Evolutionary conservation across 2,888 invertebrate species (phyloP).

Genomic region (Watsonalla cultraria): DNA sequence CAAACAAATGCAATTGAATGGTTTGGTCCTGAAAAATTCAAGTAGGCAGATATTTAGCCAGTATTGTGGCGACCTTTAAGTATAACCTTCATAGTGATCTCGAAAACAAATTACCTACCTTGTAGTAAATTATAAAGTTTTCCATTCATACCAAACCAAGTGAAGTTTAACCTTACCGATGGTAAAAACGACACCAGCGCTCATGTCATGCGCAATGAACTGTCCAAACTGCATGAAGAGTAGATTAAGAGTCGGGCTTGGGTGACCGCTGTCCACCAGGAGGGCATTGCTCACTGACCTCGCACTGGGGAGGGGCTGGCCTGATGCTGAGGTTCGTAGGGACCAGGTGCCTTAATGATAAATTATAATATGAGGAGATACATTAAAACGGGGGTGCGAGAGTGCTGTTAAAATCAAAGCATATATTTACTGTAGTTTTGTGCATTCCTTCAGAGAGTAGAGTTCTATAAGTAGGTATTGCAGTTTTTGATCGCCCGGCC

Average conservation of each 20-base stretch:
- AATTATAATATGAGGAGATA: not conserved
- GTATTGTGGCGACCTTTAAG: too few species aligned
- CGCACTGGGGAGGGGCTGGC: constrained; percentile 80
- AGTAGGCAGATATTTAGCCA: too few species aligned
- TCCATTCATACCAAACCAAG: not conserved
- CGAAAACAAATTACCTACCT: too few species aligned
- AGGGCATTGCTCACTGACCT: constrained; percentile 82
- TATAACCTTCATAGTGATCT: too few species aligned
- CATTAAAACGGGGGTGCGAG: too few species aligned
- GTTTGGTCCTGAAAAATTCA: too few species aligned
- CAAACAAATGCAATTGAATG: too few species aligned
- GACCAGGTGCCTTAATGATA: constrained; percentile 64
- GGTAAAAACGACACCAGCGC: constrained; percentile 83
- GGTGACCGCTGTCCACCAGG: constrained; percentile 78
- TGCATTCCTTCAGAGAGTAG: too few species aligned
- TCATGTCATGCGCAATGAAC: constrained; percentile 86
- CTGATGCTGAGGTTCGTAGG: constrained; percentile 64
- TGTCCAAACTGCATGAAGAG: constrained; percentile 90
- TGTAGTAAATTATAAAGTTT: not conserved
- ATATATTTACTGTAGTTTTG: too few species aligned
- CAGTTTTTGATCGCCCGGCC: too few species aligned
- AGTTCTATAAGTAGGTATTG: too few species aligned
- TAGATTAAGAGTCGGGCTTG: constrained; percentile 81
- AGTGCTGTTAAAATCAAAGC: too few species aligned
- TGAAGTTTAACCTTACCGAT: constrained; percentile 71